phyloP scores from a whole-genome alignment of 1,140 invertebrate species.

The Tetramorium alpestre region DNA sequence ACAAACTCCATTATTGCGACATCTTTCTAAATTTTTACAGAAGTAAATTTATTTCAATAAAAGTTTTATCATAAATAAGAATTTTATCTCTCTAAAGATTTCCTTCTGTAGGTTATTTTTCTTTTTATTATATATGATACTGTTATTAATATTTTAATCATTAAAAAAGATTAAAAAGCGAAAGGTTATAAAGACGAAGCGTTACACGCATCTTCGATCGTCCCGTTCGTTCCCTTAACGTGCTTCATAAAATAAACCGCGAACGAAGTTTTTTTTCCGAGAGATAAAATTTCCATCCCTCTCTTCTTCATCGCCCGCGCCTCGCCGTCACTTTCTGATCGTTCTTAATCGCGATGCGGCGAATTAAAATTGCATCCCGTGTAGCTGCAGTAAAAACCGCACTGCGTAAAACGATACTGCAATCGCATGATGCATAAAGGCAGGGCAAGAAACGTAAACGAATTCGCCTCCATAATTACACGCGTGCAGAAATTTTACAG shows the following conservation, averaged over 20 bases:
- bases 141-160: not conserved
- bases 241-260: not conserved
- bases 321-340: not conserved
- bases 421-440: slow-evolving; percentile 64
- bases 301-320: not conserved
- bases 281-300: not conserved
- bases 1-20: not conserved
- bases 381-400: slow-evolving; percentile 64
- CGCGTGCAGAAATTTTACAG: not conserved
- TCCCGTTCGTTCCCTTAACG: not conserved
- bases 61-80: not conserved
- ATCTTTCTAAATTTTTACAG: not conserved
- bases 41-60: not conserved
- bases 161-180: not conserved
- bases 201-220: not conserved
- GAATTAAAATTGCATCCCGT: slow-evolving; percentile 28
- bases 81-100: too few species aligned
- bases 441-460: slow-evolving; percentile 5
- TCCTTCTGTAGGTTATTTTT: not conserved
- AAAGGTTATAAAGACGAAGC: not conserved
- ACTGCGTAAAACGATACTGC: slow-evolving; percentile 67
- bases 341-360: slow-evolving; percentile 26
- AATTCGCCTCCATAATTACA: slow-evolving; percentile 15
- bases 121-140: not conserved
- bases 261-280: not conserved